Evolutionary conservation across 2,113 vertebrate species (phyloP), one percentile per base, ranked within the genome.

Genomic region (Probosciger aterrimus): DNA sequence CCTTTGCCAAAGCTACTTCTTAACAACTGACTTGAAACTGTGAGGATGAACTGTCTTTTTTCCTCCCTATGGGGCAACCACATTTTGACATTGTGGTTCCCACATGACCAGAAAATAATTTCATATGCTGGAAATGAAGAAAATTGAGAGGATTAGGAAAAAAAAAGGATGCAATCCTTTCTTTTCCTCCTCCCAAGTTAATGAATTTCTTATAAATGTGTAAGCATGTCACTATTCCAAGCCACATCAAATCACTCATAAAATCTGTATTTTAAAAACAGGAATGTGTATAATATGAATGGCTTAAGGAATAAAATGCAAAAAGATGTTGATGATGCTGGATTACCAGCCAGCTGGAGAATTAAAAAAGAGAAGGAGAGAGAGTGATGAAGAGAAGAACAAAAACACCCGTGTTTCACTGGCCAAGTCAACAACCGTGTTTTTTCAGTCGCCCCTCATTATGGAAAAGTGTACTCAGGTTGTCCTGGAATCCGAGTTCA

Each of bases 41-140:
- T 65, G 52, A 77, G 83, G 86, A 41, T 97, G 96, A 98, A 97
- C 97, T 97, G 97, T 86, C 96, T 97, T 96, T 94, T 97, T 94
- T 95, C 82, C 95, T 97, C 95, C 97, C 97, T 77, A 2, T 47
- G 97, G 97, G 96, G 92, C 90, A 83, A 95, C 93, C 93, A 37
- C 59, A 73, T 92, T 96, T 97, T 92, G 97, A 96, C 96, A 74
- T 37, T 95, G 96, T 2, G 95, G 97, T 97, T 98, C 96, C 92
- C 95, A 82, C 95, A 92, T 90, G 97, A 92, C 96, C 93, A 3
- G 83, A 92, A 91, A 95, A 97, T 96, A 93, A 97, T 93, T 97
- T 97, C 84, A 33, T 83, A 77, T 39, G 69, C 86, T 95, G 64
- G 92, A 96, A 96, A 96, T 62, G 17, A 47, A 94, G 88, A 88